These are phyloP conservation scores for Florisuga fusca DNA, from an alignment of 2,797 vertebrate genomes.

Conservation along the genomic window DNA sequence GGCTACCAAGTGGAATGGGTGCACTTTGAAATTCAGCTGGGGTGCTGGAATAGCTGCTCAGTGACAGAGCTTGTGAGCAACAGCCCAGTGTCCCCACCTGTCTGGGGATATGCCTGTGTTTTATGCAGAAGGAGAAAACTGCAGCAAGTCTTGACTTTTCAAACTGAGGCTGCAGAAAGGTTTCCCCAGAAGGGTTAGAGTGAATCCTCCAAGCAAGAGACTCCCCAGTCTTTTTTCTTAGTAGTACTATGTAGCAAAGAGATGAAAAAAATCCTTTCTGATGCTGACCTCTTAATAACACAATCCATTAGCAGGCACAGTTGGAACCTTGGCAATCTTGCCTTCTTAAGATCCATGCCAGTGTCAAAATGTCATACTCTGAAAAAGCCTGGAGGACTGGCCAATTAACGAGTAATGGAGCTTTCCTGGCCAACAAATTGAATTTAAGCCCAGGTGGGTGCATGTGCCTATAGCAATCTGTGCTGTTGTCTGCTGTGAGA, in stretches of 20 bases:
- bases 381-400: not conserved
- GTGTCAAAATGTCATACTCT: not conserved
- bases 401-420: not conserved
- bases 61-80: not conserved
- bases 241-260: not conserved
- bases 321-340: not conserved
- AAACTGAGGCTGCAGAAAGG: not conserved
- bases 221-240: not conserved
- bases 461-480: fast-evolving
- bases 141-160: not conserved
- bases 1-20: not conserved
- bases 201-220: not conserved
- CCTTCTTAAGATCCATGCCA: not conserved
- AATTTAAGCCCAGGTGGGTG: not conserved
- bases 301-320: not conserved
- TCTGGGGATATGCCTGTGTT: fast-evolving
- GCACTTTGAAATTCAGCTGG: not conserved
- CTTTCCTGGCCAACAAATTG: not conserved
- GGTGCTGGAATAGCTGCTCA: not conserved
- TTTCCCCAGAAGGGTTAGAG: not conserved
- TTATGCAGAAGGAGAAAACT: not conserved
- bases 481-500: not conserved
- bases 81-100: not conserved
- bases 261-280: not conserved
- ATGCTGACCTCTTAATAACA: not conserved